These are phyloP conservation scores for Hephaestus fuliginosus DNA, from an alignment of 2,797 vertebrate species.

Conservation along the genomic window DNA sequence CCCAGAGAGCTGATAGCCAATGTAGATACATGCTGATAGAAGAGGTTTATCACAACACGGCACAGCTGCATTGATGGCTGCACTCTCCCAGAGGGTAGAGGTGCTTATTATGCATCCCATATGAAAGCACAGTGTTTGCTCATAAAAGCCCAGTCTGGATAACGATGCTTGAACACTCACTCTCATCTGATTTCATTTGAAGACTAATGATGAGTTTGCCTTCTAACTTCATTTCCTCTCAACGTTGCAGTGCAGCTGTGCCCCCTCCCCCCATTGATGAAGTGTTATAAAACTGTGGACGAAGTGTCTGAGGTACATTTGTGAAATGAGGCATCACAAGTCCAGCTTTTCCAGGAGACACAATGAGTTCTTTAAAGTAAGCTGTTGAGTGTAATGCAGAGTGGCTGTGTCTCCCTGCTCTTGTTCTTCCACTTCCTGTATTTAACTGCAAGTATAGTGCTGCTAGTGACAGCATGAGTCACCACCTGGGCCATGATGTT, in stretches of 20 bases:
- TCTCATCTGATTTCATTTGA: conserved; percentile 81
- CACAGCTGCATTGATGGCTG: conserved; percentile 71
- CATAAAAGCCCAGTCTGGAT: conserved; percentile 79
- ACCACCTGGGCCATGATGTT: conserved; percentile 63
- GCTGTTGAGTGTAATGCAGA: conserved; percentile 70
- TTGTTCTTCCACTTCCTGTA: conserved; percentile 51
- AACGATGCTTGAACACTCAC: conserved; percentile 80
- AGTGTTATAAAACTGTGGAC: conserved; percentile 75
- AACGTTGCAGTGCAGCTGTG: conserved; percentile 59
- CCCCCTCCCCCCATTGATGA: conserved; percentile 71
- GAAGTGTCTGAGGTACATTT: conserved; percentile 79
- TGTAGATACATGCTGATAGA: conserved; percentile 75
- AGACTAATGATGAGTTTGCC: conserved; percentile 81
- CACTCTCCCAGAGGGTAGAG: conserved; percentile 76
- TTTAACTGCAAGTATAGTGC: conserved; percentile 55
- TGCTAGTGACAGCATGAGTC: conserved; percentile 55
- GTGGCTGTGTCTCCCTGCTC: conserved; percentile 31
- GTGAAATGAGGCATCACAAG: conserved; percentile 84
- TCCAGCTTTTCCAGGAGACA: conserved; percentile 79
- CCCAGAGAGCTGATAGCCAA: conserved; percentile 71
- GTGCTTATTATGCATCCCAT: conserved; percentile 81
- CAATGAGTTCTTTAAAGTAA: conserved; percentile 79
- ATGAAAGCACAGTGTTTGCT: conserved; percentile 74
- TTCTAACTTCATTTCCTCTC: conserved; percentile 81
- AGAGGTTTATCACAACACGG: conserved; percentile 78